Base-by-base conservation (phyloP, 1,140 invertebrate species). In the Hyles vespertilio region DNA sequence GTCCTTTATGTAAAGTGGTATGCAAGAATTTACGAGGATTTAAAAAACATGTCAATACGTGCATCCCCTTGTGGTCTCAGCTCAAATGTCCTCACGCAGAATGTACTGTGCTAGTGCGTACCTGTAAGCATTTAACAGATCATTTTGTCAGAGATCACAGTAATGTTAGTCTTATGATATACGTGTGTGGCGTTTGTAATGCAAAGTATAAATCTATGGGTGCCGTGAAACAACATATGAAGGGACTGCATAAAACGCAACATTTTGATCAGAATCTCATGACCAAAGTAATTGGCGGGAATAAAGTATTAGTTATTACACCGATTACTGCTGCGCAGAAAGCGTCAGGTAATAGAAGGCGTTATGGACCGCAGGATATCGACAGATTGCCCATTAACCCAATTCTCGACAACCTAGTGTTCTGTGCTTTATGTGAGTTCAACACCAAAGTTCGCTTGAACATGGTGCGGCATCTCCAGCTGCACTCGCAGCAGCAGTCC, bases 391-490 rank as follows among this genome's bases (percentile, higher is more conserved):
- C 95, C 0, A 87, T 91, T 5, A 91, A 91, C 44, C 91, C 92
- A 2, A 94, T 96, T 57, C 92, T 94, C 51, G 90, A 90, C 58
- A 89, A 91, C 32, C 88, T 90, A 4, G 88, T 94, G 0, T 90
- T 91, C 47, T 96, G 94, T 74, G 90, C 91, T 0, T 63, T 93
- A 3, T 96, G 94, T 72, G 79, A 91, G 9, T 96, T 93, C 70
- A 89, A 81, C 1, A 94, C 93, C 0, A 95, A 95, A 89, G 94
- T 96, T 3, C 89, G 93, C 1, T 90, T 92, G 1, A 96, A 96
- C 71, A 92, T 96, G 70, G 84, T 94, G 0, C 83, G 94, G 3
- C 95, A 96, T 74, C 77, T 96, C 51, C 91, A 92, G 59, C 74
- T 93, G 51, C 95, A 96, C 74, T 87, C 89, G 0, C 90, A 91